Evolutionary conservation across 2,888 invertebrate genomes (phyloP), one percentile per base, ranked within the genome.

Genomic region (Zeuzera pyrina): DNA sequence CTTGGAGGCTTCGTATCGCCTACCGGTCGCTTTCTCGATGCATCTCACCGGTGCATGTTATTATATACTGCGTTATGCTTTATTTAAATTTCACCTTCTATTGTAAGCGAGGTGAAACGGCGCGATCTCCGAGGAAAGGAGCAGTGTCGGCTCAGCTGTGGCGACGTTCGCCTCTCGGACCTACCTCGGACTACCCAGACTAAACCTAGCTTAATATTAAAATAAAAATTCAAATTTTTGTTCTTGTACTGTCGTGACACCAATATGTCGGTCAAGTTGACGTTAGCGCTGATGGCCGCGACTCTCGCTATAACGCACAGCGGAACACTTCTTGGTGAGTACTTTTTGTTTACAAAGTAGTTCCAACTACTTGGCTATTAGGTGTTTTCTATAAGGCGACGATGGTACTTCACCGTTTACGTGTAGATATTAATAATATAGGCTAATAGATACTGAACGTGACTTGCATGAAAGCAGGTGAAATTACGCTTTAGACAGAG

Each of bases 71-170:
- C 58, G 70, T 77, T 78, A 77, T 76, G 71, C 68, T 76, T 81
- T 78, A 79, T 76, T 81, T 73, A 77, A 81, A 76, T 81, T 81
- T 83, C 83, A 81, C 81, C 79, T 79, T 79, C 83, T 78, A 78
- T 81, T 81, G 77, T 78, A 62, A 69, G 66, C 54, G 68, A 64
- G 67, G 81, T 77, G 78, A 78, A 78, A 79, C 77, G 66, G 13
- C 49, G 57, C 59, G 59, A 72, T 74, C 77, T 77, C 62, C 65
- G 62, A 63, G 66, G 57, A 55, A 72, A 81, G 77, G 77, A 76
- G 63, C 74, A 77, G 79, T 78, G 57, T 67, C 47, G 46, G 57
- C 56, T 60, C 52, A 61, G 63, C 77, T 49, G 48, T 56, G 69
- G 72, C 56, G 63, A 66, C 67, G 76, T 36, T 59, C 73, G 70